Conservation (phyloP, 2,888 invertebrate genomes). For the Tenthredo notha region DNA sequence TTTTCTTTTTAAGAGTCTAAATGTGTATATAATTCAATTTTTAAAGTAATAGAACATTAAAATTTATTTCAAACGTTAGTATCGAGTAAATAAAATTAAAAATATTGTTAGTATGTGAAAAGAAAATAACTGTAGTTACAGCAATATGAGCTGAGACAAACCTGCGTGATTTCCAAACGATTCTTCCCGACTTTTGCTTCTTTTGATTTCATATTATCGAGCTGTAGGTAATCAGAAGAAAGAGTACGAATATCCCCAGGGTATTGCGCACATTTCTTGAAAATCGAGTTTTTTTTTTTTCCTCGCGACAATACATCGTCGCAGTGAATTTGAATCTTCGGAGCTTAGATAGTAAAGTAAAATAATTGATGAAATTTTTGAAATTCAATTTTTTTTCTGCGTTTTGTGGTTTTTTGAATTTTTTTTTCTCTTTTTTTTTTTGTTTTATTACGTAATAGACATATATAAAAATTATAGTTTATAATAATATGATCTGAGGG, state of each 20-base stretch:
- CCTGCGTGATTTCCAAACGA: slow-evolving; percentile 15
- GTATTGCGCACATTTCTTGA: not conserved
- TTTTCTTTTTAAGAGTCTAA: not conserved
- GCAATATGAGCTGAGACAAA: not conserved
- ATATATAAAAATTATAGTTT: slow-evolving; percentile 53
- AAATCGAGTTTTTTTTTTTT: not conserved
- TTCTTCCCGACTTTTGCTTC: not conserved
- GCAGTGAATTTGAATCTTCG: not conserved
- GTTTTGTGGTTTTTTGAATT: not conserved
- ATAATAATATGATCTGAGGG: slow-evolving; percentile 28
- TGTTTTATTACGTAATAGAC: slow-evolving; percentile 53
- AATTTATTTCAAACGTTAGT: not conserved
- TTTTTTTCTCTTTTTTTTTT: slow-evolving; percentile 34
- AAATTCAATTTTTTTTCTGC: not conserved
- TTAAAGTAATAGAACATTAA: not conserved
- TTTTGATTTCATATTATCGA: not conserved
- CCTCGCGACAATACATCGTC: not conserved
- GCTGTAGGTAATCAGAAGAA: not conserved
- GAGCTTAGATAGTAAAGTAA: not conserved
- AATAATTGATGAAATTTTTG: not conserved
- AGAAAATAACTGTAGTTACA: not conserved
- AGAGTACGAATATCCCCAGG: not conserved
- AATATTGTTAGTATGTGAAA: slow-evolving; percentile 9
- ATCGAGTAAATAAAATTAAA: not conserved
- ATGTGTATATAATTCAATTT: not conserved